Evolutionary conservation across 2,113 vertebrate genomes (phyloP).

Genomic region (Odocoileus hemionus): DNA sequence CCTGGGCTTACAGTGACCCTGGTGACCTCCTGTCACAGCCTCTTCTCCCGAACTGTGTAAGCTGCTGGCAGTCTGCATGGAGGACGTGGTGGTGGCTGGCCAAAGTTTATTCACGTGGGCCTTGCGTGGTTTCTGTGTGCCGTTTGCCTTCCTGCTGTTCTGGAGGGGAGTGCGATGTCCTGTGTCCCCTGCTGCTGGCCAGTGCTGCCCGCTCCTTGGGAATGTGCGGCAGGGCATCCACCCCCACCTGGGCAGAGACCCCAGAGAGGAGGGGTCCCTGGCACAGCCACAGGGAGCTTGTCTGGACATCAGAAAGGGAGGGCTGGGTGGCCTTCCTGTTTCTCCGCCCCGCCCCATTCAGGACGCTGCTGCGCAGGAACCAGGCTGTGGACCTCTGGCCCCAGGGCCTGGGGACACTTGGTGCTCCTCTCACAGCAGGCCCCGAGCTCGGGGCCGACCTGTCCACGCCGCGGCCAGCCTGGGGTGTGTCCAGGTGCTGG

Average conservation of each 20-base stretch:
- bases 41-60: neutral
- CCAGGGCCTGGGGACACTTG: neutral
- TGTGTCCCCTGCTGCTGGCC: neutral
- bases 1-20: neutral
- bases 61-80: neutral
- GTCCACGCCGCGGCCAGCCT: fast-evolving
- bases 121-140: slow-evolving; percentile 50
- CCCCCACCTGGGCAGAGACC: neutral
- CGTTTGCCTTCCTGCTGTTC: slow-evolving; percentile 64
- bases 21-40: neutral
- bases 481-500: neutral
- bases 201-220: neutral
- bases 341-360: fast-evolving
- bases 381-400: neutral
- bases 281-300: slow-evolving; percentile 41
- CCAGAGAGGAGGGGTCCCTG: neutral
- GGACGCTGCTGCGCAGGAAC: fast-evolving
- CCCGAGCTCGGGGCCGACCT: neutral
- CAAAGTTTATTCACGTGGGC: neutral
- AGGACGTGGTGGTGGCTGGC: fast-evolving
- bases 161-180: slow-evolving; percentile 52
- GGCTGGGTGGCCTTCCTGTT: fast-evolving
- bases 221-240: fast-evolving
- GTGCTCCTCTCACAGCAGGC: neutral
- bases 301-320: neutral